Conservation (phyloP, 23 tunicate genomes). For the Trididemnum nubilum region DNA sequence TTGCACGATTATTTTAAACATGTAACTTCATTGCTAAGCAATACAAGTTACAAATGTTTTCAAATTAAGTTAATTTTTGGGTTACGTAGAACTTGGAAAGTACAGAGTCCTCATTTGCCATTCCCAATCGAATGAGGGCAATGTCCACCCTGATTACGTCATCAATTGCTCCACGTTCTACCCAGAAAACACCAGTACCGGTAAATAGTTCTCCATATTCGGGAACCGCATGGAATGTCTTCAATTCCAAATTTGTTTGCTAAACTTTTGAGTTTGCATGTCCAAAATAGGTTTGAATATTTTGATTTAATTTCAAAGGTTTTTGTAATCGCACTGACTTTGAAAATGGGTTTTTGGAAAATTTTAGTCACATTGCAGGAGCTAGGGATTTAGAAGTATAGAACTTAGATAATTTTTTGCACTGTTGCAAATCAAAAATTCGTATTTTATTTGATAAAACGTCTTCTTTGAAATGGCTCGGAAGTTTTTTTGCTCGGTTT, state of each 20-base stretch:
- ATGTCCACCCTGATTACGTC: background rate
- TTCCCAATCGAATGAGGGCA: constrained; percentile 10
- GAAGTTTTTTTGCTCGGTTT: no score
- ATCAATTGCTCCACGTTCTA: background rate
- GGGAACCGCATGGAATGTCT: no score
- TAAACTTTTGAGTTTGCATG: no score
- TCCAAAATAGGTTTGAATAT: background rate
- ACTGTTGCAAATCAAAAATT: no score
- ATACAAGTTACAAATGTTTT: background rate
- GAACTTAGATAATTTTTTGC: no score
- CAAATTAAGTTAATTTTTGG: background rate
- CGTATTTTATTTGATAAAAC: no score
- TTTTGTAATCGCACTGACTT: background rate
- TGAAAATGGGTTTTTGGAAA: no score
- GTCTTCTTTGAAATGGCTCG: no score
- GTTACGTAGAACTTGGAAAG: background rate
- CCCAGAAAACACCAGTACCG: background rate
- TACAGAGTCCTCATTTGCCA: background rate
- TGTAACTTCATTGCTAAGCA: background rate
- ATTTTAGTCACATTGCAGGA: no score
- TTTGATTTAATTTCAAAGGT: background rate
- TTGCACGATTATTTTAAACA: no score
- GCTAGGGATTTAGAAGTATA: no score
- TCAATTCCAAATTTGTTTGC: no score
- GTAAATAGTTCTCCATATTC: background rate